These are phyloP conservation scores for Microcebus tavaratra DNA, from an alignment of 2,113 vertebrate species.

Conservation along the genomic window DNA sequence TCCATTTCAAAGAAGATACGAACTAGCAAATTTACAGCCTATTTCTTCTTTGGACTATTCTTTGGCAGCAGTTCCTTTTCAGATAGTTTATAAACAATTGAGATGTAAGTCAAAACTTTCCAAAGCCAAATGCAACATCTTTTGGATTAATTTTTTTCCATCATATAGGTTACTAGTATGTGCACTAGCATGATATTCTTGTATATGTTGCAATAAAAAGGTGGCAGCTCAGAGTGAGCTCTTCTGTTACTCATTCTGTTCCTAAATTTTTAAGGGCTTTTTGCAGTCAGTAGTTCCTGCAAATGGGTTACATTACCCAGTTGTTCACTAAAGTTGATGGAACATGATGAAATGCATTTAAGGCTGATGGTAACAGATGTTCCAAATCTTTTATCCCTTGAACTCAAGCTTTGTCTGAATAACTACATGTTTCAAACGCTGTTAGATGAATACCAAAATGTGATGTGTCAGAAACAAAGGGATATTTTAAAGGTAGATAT, in stretches of 20 bases:
- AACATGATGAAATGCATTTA: not conserved
- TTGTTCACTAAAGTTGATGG: not conserved
- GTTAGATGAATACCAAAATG: not conserved
- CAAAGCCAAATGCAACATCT: not conserved
- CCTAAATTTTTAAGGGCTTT: not conserved
- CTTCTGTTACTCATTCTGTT: not conserved
- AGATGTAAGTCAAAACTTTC: not conserved
- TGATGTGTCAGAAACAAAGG: not conserved
- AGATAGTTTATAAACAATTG: not conserved
- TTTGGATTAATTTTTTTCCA: not conserved
- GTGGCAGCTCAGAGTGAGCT: not conserved
- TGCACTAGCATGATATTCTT: not conserved
- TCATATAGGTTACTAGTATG: not conserved
- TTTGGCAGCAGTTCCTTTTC: conserved; percentile 10
- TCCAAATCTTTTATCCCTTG: not conserved
- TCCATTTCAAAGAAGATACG: not conserved
- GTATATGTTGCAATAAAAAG: not conserved
- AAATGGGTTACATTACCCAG: not conserved
- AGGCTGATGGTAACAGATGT: not conserved
- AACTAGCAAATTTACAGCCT: not conserved
- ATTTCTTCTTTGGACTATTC: not conserved
- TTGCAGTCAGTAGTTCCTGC: not conserved
- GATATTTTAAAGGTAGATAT: not conserved
- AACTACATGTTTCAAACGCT: not conserved
- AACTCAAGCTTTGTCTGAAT: not conserved